Conservation (phyloP, 2,113 vertebrate genomes). For the Tyto alba region DNA sequence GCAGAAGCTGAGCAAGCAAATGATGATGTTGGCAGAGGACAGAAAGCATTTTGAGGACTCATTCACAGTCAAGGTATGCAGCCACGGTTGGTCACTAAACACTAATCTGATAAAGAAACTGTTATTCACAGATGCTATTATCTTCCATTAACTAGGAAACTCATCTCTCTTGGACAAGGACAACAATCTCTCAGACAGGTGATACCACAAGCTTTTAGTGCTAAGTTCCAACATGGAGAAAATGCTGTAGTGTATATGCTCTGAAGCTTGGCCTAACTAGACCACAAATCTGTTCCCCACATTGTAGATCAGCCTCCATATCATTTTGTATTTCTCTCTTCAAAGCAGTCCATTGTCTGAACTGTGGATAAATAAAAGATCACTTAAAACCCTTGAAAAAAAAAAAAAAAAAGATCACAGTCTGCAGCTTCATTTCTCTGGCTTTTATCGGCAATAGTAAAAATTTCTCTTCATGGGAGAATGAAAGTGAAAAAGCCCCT, state of each 20-base stretch:
- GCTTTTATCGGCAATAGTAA: not conserved
- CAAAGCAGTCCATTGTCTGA: not conserved
- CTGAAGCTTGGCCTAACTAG: not conserved
- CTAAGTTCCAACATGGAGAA: not conserved
- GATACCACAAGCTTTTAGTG: not conserved
- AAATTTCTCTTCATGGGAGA: not conserved
- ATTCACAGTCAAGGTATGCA: not conserved
- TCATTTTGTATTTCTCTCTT: not conserved
- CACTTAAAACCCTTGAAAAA: not conserved
- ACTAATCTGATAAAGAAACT: not conserved
- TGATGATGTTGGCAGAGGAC: constrained; percentile 4
- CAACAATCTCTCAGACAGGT: not conserved
- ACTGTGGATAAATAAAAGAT: not conserved
- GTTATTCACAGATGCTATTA: not conserved
- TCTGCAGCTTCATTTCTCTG: not conserved
- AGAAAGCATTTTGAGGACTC: constrained; percentile 24
- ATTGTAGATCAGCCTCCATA: not conserved
- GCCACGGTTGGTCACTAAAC: not conserved
- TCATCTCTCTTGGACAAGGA: not conserved
- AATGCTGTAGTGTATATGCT: not conserved
- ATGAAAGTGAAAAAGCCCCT: not conserved
- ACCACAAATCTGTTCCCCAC: not conserved
- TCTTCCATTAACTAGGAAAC: not conserved
- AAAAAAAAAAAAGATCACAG: not conserved
- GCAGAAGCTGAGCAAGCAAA: constrained; percentile 47